A percentile compares a stretch with the other conserved stretches of the same genome.
These are phyloP conservation scores for Melopsittacus undulatus DNA, from an alignment of 2,797 vertebrate species.

Conservation along the genomic window DNA sequence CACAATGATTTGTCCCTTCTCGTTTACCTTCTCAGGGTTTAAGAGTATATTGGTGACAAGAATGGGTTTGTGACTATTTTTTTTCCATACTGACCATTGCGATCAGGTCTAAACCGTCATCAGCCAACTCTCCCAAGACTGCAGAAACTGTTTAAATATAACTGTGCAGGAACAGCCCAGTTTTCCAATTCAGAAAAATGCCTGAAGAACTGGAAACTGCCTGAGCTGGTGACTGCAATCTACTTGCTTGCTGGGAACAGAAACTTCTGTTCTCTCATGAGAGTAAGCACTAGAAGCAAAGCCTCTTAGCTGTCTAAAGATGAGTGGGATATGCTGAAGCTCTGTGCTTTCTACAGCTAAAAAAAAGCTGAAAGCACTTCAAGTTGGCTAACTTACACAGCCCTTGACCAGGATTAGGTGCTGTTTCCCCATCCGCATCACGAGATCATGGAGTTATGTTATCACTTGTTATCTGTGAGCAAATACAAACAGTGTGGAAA, in stretches of 20 bases:
- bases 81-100: neutral
- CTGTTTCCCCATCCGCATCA: neutral
- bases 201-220: neutral
- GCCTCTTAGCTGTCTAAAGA: neutral
- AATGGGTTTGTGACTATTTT: neutral
- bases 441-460: neutral
- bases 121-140: neutral
- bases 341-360: neutral
- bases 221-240: neutral
- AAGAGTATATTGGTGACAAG: fast-evolving
- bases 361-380: neutral
- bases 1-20: neutral
- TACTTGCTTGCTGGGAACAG: neutral
- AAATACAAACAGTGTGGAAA: neutral
- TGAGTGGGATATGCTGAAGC: neutral
- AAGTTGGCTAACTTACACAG: neutral
- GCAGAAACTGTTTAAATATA: neutral
- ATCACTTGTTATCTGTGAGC: neutral
- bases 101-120: neutral
- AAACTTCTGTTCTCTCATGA: neutral
- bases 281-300: neutral
- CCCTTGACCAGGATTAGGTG: neutral
- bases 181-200: neutral
- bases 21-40: neutral
- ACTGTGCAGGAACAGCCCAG: neutral